Evolutionary conservation across 2,797 vertebrate species (phyloP), one percentile per base, ranked within the genome.

Genomic region (Babyrousa celebensis): DNA sequence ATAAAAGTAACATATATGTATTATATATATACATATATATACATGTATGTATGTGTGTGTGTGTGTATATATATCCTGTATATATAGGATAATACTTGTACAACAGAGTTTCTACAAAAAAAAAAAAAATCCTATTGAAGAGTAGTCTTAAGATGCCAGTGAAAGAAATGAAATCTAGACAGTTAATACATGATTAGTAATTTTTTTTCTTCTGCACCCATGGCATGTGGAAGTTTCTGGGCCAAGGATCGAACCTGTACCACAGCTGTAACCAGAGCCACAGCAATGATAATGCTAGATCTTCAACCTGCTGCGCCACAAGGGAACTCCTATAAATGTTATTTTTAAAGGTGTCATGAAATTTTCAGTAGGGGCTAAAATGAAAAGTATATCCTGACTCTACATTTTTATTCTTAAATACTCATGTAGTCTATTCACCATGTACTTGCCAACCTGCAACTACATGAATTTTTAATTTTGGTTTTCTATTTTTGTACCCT

Each of bases 401-500:
- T 27, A 12, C 7, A 62, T 77, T 74, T 86, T 48, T 83, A 63
- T 67, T 91, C 96, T 91, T 40, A 89, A 83, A 85, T 75, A 54
- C 12, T 84, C 9, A 32, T 1, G 1, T 58, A n/a, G 67, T 91
- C 74, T 93, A 91, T 83, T 56, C 3, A 17, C 27, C 72, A 52
- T 68, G 77, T 60, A 36, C 58, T 65, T 84, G 18, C n/a, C 62
- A 52, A 27, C 29, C 40, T 87, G 17, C 15, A 29, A 58, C 86
- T 83, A 32, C 36, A 77, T 63, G 88, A 75, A 86, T 75, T 71
- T 96, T 89, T 74, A 52, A 29, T 71, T 85, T 95, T 85, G 52
- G 36, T 94, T 52, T 58, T 91, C 82, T 91, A 83, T 93, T 96
- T 97, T 91, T 93, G 87, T 0, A 83, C 67, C 29, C 8, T 74